Evolutionary conservation across 2,888 invertebrate species (phyloP).

Genomic region (Megamerina dolium): DNA sequence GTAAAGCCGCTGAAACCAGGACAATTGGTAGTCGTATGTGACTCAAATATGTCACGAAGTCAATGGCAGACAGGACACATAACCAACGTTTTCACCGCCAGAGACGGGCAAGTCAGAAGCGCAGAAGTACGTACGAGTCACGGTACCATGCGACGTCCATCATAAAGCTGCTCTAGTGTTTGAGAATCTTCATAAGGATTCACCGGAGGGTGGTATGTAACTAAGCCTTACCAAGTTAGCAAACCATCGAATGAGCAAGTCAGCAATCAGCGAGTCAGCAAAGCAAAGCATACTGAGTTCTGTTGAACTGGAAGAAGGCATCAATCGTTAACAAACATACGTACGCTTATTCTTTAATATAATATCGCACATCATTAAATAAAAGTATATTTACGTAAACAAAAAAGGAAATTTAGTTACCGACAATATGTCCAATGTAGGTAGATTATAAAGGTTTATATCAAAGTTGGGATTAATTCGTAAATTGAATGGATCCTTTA

Average conservation of each 20-base stretch:
- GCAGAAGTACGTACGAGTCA: slow-evolving; percentile 13
- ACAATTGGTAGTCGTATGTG: slow-evolving; percentile 15
- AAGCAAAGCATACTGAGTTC: no score
- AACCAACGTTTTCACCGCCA: not conserved
- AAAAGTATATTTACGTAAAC: no score
- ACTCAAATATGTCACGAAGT: slow-evolving; percentile 6
- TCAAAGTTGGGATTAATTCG: no score
- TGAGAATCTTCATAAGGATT: slow-evolving; percentile 8
- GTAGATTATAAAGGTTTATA: not conserved
- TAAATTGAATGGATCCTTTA: no score
- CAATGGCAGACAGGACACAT: no score
- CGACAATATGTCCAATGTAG: not conserved
- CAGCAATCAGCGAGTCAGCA: no score
- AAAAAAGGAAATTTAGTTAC: not conserved
- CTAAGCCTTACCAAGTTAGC: not conserved
- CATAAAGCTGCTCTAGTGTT: slow-evolving; percentile 13
- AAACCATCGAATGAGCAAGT: not conserved
- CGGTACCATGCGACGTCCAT: slow-evolving; percentile 15
- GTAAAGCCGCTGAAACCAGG: slow-evolving; percentile 7
- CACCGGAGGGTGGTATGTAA: slow-evolving; percentile 3
- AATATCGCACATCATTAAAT: no score
- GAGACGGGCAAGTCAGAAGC: slow-evolving; percentile 14
- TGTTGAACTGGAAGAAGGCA: not conserved
- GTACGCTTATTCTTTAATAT: not conserved
- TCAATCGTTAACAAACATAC: slow-evolving; percentile 1